Evolutionary conservation across 2,113 vertebrate genomes (phyloP).

Genomic region (Geococcyx californianus): DNA sequence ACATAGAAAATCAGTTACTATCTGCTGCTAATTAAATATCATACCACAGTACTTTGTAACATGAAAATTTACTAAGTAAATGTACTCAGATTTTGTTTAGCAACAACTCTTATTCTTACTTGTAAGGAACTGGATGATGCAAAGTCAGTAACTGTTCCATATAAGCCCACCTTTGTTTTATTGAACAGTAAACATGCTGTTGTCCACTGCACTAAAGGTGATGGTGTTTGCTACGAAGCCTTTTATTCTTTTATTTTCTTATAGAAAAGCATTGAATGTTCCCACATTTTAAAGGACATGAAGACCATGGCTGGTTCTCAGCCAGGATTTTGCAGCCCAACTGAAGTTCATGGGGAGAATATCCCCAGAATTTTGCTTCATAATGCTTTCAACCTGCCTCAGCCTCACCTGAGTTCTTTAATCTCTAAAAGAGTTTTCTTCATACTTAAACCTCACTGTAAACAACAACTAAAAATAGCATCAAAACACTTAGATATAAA

Average conservation of each 20-base stretch:
- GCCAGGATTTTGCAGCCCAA: not conserved
- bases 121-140: constrained; percentile 15
- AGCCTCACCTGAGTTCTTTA: not conserved
- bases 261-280: not conserved
- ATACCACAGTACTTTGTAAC: constrained; percentile 33
- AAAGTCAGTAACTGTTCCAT: not conserved
- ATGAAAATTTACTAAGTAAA: constrained; percentile 60
- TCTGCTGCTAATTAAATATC: not conserved
- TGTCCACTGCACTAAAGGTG: not conserved
- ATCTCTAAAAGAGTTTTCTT: not conserved
- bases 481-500: not conserved
- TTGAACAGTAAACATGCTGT: not conserved
- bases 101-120: constrained; percentile 30
- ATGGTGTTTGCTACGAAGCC: not conserved
- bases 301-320: not conserved
- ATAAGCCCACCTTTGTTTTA: not conserved
- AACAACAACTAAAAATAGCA: not conserved
- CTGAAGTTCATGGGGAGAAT: not conserved
- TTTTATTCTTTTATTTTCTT: not conserved
- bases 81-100: not conserved
- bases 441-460: not conserved
- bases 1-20: not conserved
- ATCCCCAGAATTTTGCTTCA: not conserved
- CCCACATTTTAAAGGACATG: not conserved
- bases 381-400: not conserved